Conservation (phyloP, 1,140 invertebrate species). For the Acromyrmex echinatior region DNA sequence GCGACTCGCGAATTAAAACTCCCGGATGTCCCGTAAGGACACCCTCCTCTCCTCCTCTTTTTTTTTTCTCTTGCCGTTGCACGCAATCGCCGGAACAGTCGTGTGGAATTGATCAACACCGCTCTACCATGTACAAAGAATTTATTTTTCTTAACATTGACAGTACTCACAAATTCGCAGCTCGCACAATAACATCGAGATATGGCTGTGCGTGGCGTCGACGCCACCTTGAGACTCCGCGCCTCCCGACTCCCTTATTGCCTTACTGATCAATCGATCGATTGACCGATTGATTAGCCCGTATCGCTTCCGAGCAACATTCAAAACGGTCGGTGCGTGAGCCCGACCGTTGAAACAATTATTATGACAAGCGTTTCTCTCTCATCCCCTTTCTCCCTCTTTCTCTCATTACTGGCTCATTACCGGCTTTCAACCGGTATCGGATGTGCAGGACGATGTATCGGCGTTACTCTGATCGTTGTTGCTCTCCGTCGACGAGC, state of each 20-base stretch:
- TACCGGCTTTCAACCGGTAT: slow-evolving; percentile 82
- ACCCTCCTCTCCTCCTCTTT: background rate
- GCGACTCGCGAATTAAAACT: slow-evolving; percentile 28
- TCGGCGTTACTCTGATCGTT: slow-evolving; percentile 86
- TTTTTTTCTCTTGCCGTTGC: background rate
- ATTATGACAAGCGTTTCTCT: slow-evolving; percentile 28
- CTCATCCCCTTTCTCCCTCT: background rate
- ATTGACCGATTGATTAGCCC: slow-evolving; percentile 24
- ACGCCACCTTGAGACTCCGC: background rate
- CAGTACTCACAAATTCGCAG: slow-evolving; percentile 56
- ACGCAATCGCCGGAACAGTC: background rate
- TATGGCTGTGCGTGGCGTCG: slow-evolving; percentile 27
- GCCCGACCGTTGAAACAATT: slow-evolving; percentile 1
- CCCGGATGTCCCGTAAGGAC: background rate
- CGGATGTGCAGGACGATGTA: slow-evolving; percentile 86
- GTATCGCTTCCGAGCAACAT: slow-evolving; percentile 20
- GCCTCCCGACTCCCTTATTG: background rate
- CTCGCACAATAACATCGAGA: slow-evolving; percentile 66
- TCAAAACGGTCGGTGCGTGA: background rate
- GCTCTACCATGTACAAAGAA: slow-evolving; percentile 68
- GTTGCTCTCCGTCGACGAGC: slow-evolving; percentile 87
- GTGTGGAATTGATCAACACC: slow-evolving; percentile 68
- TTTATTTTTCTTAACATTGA: slow-evolving; percentile 73
- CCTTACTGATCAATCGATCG: slow-evolving; percentile 15
- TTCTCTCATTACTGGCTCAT: slow-evolving; percentile 14